Conservation (phyloP, 1,140 invertebrate genomes). For the Zophobas atratus region DNA sequence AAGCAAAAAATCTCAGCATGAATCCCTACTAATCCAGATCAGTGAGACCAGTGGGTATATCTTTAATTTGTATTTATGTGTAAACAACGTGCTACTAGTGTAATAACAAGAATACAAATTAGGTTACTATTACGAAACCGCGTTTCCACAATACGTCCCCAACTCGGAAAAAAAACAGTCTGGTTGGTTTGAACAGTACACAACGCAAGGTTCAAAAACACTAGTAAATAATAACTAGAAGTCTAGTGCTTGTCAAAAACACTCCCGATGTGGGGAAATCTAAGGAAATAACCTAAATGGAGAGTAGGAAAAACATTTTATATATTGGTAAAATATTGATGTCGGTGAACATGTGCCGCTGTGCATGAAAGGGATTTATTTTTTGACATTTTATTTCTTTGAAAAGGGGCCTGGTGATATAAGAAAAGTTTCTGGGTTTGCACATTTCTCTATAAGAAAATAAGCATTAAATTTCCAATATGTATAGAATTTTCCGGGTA, state of each 20-base stretch:
- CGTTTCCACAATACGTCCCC: too few species aligned
- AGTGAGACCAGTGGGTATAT: too few species aligned
- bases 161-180: too few species aligned
- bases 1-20: too few species aligned
- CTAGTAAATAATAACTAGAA: too few species aligned
- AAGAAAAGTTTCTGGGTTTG: constrained; percentile 10
- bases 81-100: too few species aligned
- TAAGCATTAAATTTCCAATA: constrained; percentile 33
- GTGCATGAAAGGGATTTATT: constrained; percentile 30
- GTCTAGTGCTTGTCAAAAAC: constrained; percentile 12
- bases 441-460: constrained; percentile 1
- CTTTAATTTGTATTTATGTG: too few species aligned
- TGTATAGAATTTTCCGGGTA: constrained; percentile 18
- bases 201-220: too few species aligned
- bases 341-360: constrained; percentile 5
- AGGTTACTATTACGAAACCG: too few species aligned
- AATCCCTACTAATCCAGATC: too few species aligned
- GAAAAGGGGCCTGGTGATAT: not conserved
- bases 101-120: too few species aligned
- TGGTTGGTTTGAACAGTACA: too few species aligned
- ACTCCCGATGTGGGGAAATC: constrained; percentile 10
- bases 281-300: constrained; percentile 19
- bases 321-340: constrained; percentile 30
- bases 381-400: constrained; percentile 35
- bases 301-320: constrained; percentile 21